phyloP scores from a whole-genome alignment of 2,113 vertebrate genomes.

The Sapajus apella region DNA sequence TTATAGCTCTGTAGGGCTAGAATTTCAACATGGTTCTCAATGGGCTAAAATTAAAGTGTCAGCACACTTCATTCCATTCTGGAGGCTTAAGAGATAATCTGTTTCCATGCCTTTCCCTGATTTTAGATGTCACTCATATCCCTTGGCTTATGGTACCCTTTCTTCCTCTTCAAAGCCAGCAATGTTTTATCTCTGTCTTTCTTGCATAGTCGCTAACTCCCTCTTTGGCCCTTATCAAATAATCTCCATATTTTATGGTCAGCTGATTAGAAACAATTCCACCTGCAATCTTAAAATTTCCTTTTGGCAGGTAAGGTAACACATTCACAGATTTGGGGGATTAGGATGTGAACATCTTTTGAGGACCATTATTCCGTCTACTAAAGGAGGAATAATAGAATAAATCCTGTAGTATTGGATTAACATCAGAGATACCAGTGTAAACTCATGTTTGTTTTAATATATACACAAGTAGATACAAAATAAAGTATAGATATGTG shows the following conservation, averaged over 20 bases:
- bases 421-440: background rate
- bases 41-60: background rate
- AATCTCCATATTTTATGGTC: background rate
- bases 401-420: background rate
- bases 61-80: background rate
- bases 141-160: background rate
- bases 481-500: background rate
- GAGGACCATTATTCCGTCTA: background rate
- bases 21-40: background rate
- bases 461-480: background rate
- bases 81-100: background rate
- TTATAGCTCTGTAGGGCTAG: background rate
- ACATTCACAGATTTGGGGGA: background rate
- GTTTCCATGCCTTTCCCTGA: background rate
- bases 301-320: background rate
- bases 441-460: conserved; percentile 10
- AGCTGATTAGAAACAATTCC: background rate
- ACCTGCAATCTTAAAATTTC: background rate
- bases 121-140: background rate
- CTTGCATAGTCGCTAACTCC: background rate
- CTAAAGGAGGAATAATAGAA: background rate
- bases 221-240: background rate
- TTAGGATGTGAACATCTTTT: background rate
- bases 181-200: background rate
- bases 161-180: background rate